These are phyloP conservation scores for Drosophila nigricruria DNA, from an alignment of 2,888 invertebrate species.

Conservation along the genomic window DNA sequence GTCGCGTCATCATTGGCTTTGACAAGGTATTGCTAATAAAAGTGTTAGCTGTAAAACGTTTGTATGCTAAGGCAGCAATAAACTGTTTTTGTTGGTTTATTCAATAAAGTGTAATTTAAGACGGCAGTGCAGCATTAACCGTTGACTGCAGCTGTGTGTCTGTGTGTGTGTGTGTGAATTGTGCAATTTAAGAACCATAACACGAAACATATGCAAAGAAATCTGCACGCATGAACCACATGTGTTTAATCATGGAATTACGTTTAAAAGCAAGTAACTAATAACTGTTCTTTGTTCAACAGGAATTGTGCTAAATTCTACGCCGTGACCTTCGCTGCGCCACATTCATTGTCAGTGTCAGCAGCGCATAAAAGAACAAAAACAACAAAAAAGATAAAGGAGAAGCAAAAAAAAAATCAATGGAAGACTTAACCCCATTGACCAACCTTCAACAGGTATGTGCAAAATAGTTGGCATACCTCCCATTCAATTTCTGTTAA, in stretches of 20 bases:
- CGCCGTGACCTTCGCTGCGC: conserved; percentile 67
- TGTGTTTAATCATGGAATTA: conserved; percentile 2
- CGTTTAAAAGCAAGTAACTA: neutral
- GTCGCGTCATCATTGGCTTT: conserved; percentile 28
- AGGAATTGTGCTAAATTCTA: conserved; percentile 28
- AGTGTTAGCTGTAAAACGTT: neutral
- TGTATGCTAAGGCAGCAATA: neutral
- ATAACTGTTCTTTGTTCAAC: conserved; percentile 25
- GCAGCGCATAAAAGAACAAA: conserved; percentile 19
- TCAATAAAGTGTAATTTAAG: neutral
- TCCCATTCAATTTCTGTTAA: conserved; percentile 30
- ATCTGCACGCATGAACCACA: conserved; percentile 10
- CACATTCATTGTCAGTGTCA: conserved; percentile 66
- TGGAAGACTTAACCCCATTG: conserved; percentile 80
- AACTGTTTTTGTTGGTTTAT: neutral
- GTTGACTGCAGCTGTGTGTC: neutral
- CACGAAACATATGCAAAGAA: conserved; percentile 3
- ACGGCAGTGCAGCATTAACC: neutral
- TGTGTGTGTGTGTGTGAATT: conserved; percentile 24
- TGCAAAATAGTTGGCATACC: conserved; percentile 10
- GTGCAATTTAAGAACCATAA: conserved; percentile 39
- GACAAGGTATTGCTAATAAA: conserved; percentile 35
- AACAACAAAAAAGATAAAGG: conserved; percentile 1
- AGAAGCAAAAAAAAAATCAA: conserved; percentile 74
- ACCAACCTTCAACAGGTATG: conserved; percentile 78